A percentile compares a stretch with the other conserved stretches of the same genome.
Conservation (phyloP, 2,888 invertebrate species). For the Acleris literana region DNA sequence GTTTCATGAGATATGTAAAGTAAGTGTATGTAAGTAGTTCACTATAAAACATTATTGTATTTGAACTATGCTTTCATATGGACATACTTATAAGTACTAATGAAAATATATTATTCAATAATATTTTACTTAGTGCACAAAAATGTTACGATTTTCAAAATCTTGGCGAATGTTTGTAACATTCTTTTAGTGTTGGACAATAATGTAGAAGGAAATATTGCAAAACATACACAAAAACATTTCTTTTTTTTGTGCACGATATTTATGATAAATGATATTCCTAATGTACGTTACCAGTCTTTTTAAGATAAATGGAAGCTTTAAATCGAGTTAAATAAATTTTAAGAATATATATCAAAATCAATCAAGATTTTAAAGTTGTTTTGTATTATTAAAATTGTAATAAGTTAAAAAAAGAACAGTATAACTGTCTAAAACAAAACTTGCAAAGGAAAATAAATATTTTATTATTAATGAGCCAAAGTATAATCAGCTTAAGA, state of each 20-base stretch:
- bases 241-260: conserved; percentile 41
- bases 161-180: conserved; percentile 61
- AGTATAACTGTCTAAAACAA: conserved; percentile 22
- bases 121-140: conserved; percentile 26
- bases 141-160: conserved; percentile 22
- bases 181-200: conserved; percentile 75
- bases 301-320: conserved; percentile 77
- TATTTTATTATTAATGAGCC: no score
- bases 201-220: conserved; percentile 68
- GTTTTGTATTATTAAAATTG: conserved; percentile 38
- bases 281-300: conserved; percentile 53
- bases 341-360: conserved; percentile 51
- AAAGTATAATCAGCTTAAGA: no score
- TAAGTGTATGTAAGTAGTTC: conserved; percentile 8
- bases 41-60: conserved; percentile 4
- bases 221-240: conserved; percentile 38
- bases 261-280: conserved; percentile 37
- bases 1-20: not conserved
- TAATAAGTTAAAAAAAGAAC: conserved; percentile 32
- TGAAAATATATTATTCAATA: conserved; percentile 14
- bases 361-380: conserved; percentile 42
- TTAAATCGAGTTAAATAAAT: conserved; percentile 76
- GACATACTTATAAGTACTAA: conserved; percentile 1
- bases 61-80: conserved; percentile 13
- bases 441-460: not conserved